Evolutionary conservation across 2,888 invertebrate species (phyloP).

Genomic region (Nebria brevicollis): DNA sequence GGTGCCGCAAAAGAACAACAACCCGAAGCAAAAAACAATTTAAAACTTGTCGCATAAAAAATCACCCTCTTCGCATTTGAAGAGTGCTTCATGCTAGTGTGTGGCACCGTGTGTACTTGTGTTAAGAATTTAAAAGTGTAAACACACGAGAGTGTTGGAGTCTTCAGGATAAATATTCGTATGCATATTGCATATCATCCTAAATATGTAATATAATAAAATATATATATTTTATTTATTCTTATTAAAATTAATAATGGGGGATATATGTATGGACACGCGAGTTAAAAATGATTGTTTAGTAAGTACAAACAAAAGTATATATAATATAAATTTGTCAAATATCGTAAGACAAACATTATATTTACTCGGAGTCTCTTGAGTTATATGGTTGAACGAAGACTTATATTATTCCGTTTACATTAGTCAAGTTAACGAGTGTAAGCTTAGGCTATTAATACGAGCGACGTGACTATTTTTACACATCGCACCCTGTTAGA

Average conservation of each 20-base stretch:
- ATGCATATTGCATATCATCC: background rate
- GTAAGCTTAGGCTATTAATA: constrained; percentile 6
- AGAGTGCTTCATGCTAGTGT: background rate
- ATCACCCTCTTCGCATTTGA: constrained; percentile 8
- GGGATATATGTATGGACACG: too few relatives aligned
- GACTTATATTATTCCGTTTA: too few relatives aligned
- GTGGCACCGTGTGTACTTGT: background rate
- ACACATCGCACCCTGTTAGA: constrained; percentile 6
- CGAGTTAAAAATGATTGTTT: too few relatives aligned
- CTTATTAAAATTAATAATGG: too few relatives aligned
- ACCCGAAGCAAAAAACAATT: constrained; percentile 10
- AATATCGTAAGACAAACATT: too few relatives aligned
- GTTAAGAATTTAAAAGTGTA: constrained; percentile 16
- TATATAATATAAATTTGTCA: background rate
- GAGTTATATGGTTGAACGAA: too few relatives aligned
- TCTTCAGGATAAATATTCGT: background rate
- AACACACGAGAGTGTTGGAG: background rate
- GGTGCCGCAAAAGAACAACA: background rate
- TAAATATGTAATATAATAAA: background rate
- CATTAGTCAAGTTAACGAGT: too few relatives aligned
- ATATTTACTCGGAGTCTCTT: too few relatives aligned
- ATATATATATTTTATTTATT: too few relatives aligned
- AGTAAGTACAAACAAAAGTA: background rate
- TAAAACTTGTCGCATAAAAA: constrained; percentile 17
- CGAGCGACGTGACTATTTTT: constrained; percentile 11